Base-by-base conservation (phyloP, 2,797 vertebrate genomes). In the Coendou prehensilis region DNA sequence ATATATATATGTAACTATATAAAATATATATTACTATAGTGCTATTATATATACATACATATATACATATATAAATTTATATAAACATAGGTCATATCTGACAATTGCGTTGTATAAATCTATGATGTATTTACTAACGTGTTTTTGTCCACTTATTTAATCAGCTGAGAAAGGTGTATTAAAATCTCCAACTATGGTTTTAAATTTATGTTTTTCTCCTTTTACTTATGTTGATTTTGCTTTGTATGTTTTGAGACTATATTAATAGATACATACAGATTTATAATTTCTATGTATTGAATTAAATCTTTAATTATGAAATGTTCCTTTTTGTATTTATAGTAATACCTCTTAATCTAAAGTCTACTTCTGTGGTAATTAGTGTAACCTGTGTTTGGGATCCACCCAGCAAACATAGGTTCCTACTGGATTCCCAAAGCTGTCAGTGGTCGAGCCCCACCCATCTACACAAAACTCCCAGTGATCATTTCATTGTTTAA, bases 161-260 rank as follows among this genome's bases (percentile, higher is more conserved):
- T 89, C 23, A 52, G 50, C 84, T 92, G n/a, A 45, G 47, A 90
- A 50, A 71, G 6, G 6, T 82, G 1, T 67, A 37, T 94, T 91
- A 94, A 90, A 93, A 50, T 87, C 8, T 94, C 57, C 6, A 64
- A 45, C 15, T 90, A 4, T 85, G 73, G 63, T 52, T 91, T 97
- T 69, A 85, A 73, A 91, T 76, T 67, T 91, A 26, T 89, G 0
- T 89, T 56, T 26, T 67, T 69, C 15, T 75, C 54, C 8, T 76
- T 76, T 64, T 87, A 57, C 13, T 73, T 81, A 59, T 92, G n/a
- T 81, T 76, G 26, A 59, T 82, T 83, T 93, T 93, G 54, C 41
- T 59, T 76, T 85, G 30, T 73, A 18, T 54, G 45, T 47, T 86
- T 73, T 87, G 61, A 93, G 64, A 11, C 47, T 84, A 17, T 82